phyloP scores from a whole-genome alignment of 2,797 vertebrate genomes.

The Zenarchopterus dispar region DNA sequence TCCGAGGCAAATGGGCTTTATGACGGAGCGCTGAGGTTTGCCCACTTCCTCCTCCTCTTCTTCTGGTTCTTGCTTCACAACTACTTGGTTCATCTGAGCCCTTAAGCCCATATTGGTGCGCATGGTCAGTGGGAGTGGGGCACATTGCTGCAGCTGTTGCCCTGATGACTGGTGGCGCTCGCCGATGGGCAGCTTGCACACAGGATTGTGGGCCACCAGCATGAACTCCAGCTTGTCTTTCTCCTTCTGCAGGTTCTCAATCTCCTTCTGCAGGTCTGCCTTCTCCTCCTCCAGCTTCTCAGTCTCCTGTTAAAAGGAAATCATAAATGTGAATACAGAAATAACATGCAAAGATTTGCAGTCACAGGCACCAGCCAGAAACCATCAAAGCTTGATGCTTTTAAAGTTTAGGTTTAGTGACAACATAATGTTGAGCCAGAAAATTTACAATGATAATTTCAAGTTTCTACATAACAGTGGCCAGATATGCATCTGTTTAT shows the following conservation, averaged over 20 bases:
- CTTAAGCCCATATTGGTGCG: slow-evolving; percentile 77
- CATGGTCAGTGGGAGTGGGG: slow-evolving; percentile 83
- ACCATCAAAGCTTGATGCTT: too few relatives aligned
- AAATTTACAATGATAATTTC: background rate
- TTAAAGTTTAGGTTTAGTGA: background rate
- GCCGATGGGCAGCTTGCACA: slow-evolving; percentile 94
- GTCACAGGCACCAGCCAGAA: too few relatives aligned
- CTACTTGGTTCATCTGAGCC: slow-evolving; percentile 82
- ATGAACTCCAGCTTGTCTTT: slow-evolving; percentile 99
- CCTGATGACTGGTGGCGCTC: slow-evolving; percentile 79
- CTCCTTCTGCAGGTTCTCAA: slow-evolving; percentile 95
- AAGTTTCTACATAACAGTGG: background rate
- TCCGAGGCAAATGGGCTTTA: slow-evolving; percentile 97
- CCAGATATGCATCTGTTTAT: background rate
- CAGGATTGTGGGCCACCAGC: slow-evolving; percentile 95
- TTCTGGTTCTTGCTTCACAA: slow-evolving; percentile 95
- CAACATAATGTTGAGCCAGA: background rate
- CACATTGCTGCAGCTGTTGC: slow-evolving; percentile 78
- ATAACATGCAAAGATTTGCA: background rate
- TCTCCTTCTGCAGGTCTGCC: slow-evolving; percentile 96
- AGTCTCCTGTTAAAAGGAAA: slow-evolving; percentile 85
- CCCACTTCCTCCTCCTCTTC: slow-evolving; percentile 79
- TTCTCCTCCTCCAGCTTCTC: slow-evolving; percentile 98
- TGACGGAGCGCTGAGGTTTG: slow-evolving; percentile 94
- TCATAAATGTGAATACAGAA: background rate